Percentiles rank a stretch among this genome's conserved stretches.
phyloP scores from a whole-genome alignment of 2,888 invertebrate species.

The Dicycla oo region DNA sequence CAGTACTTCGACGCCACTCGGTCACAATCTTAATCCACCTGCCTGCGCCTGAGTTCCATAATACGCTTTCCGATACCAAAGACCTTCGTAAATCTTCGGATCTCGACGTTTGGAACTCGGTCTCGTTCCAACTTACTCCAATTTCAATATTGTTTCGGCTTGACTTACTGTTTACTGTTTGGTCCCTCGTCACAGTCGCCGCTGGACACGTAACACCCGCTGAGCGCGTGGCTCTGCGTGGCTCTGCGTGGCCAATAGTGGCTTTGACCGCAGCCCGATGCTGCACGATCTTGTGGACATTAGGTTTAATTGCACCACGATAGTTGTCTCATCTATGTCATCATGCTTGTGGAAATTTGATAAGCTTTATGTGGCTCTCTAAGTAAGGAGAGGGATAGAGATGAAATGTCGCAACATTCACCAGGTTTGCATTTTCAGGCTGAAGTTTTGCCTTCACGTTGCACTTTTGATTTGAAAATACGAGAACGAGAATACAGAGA shows the following conservation, averaged over 20 bases:
- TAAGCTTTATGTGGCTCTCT: not conserved
- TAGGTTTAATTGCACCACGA: slow-evolving; percentile 26
- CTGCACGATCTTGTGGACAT: slow-evolving; percentile 41
- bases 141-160: not conserved
- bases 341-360: not conserved
- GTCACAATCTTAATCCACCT: too few species aligned
- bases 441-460: not conserved
- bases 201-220: slow-evolving; percentile 49
- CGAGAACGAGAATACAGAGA: not conserved
- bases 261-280: not conserved
- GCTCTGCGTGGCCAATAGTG: not conserved
- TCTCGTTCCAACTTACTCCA: too few species aligned
- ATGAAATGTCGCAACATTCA: not conserved
- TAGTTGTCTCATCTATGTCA: not conserved
- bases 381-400: not conserved
- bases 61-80: too few species aligned
- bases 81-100: too few species aligned
- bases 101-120: too few species aligned
- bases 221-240: slow-evolving; percentile 26
- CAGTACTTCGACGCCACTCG: too few species aligned
- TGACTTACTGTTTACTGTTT: slow-evolving; percentile 26
- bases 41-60: too few species aligned
- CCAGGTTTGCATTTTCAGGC: too few species aligned
- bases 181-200: slow-evolving; percentile 12
- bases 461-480: not conserved